Conservation (phyloP, 2,888 invertebrate genomes). For the Kuschelorhynchus macadamiae region DNA sequence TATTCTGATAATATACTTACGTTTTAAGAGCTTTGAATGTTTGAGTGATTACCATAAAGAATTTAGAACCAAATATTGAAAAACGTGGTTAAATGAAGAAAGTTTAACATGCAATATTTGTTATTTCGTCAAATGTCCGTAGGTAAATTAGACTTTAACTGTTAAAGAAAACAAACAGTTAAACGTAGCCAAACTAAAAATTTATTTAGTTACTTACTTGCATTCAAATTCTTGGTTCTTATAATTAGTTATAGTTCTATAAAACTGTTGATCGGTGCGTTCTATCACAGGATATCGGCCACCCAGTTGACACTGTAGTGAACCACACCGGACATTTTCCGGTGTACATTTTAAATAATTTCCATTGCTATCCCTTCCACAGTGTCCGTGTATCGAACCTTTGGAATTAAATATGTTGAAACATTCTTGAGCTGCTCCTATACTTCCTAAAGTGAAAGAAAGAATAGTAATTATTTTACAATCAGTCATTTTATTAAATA, state of each 20-base stretch:
- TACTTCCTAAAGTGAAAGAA: constrained; percentile 70
- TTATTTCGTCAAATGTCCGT: too few relatives aligned
- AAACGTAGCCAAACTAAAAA: too few relatives aligned
- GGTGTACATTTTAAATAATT: constrained; percentile 88
- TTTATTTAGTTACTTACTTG: constrained; percentile 95
- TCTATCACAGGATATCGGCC: constrained; percentile 84
- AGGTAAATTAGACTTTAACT: too few relatives aligned
- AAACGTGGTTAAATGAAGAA: too few relatives aligned
- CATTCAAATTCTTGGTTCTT: constrained; percentile 93
- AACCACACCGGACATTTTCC: constrained; percentile 90
- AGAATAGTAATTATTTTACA: neutral
- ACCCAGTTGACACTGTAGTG: constrained; percentile 94
- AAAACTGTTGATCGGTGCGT: constrained; percentile 86
- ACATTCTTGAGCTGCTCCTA: constrained; percentile 88
- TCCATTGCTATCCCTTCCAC: constrained; percentile 82
- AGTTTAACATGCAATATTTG: too few relatives aligned
- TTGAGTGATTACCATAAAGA: too few relatives aligned
- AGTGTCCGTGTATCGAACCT: constrained; percentile 96
- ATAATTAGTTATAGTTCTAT: constrained; percentile 90
- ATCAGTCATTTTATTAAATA: neutral
- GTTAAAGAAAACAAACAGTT: too few relatives aligned
- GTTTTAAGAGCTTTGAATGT: too few relatives aligned
- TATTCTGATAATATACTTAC: too few relatives aligned
- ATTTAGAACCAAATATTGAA: too few relatives aligned
- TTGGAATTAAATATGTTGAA: constrained; percentile 96